phyloP scores from a whole-genome alignment of 2,113 vertebrate species.

The Phyllostomus discolor region DNA sequence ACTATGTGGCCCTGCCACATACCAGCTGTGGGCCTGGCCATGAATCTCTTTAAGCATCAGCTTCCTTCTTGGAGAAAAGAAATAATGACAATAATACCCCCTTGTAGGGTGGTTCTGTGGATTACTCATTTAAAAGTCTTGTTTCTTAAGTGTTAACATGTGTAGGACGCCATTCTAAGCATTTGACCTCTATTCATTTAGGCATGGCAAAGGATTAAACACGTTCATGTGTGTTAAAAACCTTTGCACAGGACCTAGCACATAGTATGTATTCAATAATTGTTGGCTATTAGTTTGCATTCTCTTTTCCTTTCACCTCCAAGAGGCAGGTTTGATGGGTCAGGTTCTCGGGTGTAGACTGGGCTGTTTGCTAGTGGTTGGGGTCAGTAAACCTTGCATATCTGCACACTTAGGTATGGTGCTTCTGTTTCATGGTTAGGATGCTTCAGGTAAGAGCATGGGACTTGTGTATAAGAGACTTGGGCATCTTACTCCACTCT shows the following conservation, averaged over 20 bases:
- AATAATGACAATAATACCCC: not conserved
- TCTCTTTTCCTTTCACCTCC: not conserved
- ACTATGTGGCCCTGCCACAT: not conserved
- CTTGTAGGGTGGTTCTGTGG: not conserved
- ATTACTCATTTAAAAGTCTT: not conserved
- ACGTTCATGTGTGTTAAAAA: not conserved
- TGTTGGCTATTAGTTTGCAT: not conserved
- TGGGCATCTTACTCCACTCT: not conserved
- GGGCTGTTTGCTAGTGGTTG: not conserved
- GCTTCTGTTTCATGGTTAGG: not conserved
- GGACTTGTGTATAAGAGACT: not conserved
- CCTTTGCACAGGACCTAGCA: not conserved
- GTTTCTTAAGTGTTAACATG: not conserved
- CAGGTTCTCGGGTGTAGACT: not conserved
- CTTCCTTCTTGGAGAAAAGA: not conserved
- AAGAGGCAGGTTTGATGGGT: not conserved
- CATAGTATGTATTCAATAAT: not conserved
- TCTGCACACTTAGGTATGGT: not conserved
- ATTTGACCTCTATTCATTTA: not conserved
- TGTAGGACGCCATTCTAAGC: not conserved
- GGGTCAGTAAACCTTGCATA: not conserved
- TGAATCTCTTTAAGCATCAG: not conserved
- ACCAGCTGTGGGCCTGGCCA: not conserved
- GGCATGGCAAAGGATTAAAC: not conserved
- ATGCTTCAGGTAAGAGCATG: not conserved